Evolutionary conservation across 2,888 invertebrate species (phyloP).

Genomic region (Amblyjoppa fuscipennis): DNA sequence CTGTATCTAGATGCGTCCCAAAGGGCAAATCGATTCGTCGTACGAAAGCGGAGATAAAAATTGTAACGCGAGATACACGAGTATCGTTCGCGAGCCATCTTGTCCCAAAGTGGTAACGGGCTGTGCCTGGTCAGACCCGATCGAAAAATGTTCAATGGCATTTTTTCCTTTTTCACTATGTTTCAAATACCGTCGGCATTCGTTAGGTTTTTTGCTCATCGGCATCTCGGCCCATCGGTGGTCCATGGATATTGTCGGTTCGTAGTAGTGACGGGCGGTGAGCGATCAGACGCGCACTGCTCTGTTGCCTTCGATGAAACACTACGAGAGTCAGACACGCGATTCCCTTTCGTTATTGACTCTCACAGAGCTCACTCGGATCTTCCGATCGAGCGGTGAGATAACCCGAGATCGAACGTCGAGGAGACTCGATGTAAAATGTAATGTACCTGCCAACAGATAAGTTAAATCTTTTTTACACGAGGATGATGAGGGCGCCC

Average conservation of each 20-base stretch:
- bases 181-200: no score
- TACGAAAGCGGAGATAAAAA: no score
- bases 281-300: slow-evolving; percentile 36
- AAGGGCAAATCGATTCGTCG: not conserved
- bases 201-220: not conserved
- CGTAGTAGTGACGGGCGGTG: slow-evolving; percentile 35
- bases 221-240: not conserved
- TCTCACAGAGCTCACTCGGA: slow-evolving; percentile 42
- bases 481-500: slow-evolving; percentile 49
- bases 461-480: not conserved
- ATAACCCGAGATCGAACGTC: slow-evolving; percentile 12
- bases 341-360: slow-evolving; percentile 47
- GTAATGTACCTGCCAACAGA: not conserved
- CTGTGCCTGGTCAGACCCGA: no score
- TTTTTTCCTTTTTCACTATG: no score
- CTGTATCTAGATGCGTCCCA: not conserved
- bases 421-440: not conserved
- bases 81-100: no score
- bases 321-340: slow-evolving; percentile 23
- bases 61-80: no score
- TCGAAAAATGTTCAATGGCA: no score
- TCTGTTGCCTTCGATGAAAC: slow-evolving; percentile 17
- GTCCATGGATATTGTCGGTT: slow-evolving; percentile 4
- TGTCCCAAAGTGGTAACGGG: no score
- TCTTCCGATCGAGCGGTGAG: slow-evolving; percentile 1